phyloP scores from a whole-genome alignment of 2,113 vertebrate genomes.

The Phalacrocorax pelagicus region DNA sequence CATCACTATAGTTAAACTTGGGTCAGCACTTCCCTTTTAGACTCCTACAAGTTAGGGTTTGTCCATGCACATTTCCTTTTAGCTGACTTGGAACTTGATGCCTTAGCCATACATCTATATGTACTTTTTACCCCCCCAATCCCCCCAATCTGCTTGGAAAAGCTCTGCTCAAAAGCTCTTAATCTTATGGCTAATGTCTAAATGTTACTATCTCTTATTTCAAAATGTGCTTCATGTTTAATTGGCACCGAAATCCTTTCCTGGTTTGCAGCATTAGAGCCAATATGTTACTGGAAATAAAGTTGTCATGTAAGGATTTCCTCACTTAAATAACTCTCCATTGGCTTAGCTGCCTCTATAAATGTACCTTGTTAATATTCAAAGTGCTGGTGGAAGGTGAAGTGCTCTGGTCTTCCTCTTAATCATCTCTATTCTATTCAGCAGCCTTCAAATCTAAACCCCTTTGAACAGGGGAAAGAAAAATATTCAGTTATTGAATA shows the following conservation, averaged over 20 bases:
- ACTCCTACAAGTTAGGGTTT: not conserved
- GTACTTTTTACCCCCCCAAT: not conserved
- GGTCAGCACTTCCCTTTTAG: conserved; percentile 51
- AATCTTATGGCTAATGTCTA: not conserved
- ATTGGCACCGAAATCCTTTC: not conserved
- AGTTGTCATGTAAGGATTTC: not conserved
- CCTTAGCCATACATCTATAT: not conserved
- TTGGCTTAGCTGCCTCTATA: not conserved
- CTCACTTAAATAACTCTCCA: not conserved
- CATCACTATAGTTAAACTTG: conserved; percentile 46
- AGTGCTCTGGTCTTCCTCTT: not conserved
- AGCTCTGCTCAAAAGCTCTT: not conserved
- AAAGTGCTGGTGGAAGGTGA: not conserved
- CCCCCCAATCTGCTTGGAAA: not conserved
- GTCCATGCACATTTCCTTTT: not conserved
- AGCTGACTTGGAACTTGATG: conserved; percentile 36
- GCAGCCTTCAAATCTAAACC: not conserved
- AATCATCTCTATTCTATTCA: not conserved
- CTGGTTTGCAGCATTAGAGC: not conserved
- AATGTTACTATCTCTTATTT: not conserved
- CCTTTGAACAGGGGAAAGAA: not conserved
- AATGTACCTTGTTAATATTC: not conserved
- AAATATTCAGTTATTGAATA: not conserved
- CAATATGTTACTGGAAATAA: not conserved
- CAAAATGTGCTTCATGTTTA: not conserved